phyloP scores from a whole-genome alignment of 2,797 vertebrate genomes.

The Scomberomorus guttatus region DNA sequence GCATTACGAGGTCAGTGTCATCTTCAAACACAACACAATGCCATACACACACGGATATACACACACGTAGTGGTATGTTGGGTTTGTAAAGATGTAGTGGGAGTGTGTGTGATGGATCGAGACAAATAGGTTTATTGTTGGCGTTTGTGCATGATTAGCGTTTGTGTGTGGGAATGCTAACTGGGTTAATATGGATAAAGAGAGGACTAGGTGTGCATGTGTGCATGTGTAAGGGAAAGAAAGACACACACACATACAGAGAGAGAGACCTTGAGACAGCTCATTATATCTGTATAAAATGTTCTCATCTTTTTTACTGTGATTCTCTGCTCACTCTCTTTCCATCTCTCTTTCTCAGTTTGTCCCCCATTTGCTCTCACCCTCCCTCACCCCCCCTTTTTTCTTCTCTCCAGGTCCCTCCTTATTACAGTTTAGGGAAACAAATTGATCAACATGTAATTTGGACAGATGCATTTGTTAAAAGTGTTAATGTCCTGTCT shows the following conservation, averaged over 20 bases:
- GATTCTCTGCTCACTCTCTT: not conserved
- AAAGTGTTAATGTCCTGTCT: conserved; percentile 1
- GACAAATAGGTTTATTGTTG: conserved; percentile 22
- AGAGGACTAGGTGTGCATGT: not conserved
- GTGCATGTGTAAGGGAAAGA: not conserved
- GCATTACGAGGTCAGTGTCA: conserved; percentile 64
- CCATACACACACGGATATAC: conserved; percentile 37
- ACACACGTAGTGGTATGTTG: conserved; percentile 10
- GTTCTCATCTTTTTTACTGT: conserved; percentile 10
- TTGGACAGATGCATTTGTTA: not conserved
- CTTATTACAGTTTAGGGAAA: not conserved
- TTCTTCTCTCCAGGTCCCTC: not conserved
- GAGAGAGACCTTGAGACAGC: not conserved
- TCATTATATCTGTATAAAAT: not conserved
- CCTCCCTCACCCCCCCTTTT: not conserved
- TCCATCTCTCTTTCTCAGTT: not conserved
- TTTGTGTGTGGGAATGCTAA: conserved; percentile 35
- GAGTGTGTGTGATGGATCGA: conserved; percentile 14
- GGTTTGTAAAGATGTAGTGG: conserved; percentile 23
- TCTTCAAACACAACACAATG: conserved; percentile 52
- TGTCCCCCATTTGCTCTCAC: not conserved
- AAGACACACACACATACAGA: not conserved
- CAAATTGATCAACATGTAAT: conserved; percentile 10
- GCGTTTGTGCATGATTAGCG: not conserved
- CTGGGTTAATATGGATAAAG: not conserved